Evolutionary conservation across 2,797 vertebrate genomes (phyloP).

Genomic region (Dendrocincla tyrannina): DNA sequence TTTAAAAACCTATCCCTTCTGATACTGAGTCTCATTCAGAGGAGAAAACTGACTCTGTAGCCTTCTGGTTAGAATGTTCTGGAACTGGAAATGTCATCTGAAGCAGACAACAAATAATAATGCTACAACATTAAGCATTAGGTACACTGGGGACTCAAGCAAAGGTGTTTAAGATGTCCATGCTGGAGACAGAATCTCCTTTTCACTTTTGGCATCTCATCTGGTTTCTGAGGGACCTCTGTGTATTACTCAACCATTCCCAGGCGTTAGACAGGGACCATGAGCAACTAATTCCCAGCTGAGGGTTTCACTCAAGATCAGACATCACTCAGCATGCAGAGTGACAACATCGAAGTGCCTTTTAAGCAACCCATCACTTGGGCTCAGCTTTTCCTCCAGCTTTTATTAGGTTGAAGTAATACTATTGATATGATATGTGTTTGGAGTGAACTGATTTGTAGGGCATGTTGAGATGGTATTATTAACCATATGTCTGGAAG

Average conservation of each 20-base stretch:
- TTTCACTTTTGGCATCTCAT: background rate
- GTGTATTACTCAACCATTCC: background rate
- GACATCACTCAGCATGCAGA: background rate
- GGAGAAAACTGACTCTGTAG: background rate
- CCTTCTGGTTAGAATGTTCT: background rate
- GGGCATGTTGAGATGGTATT: background rate
- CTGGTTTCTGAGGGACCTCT: background rate
- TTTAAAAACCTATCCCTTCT: background rate
- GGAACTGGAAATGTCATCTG: background rate
- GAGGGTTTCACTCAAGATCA: background rate
- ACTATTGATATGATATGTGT: background rate
- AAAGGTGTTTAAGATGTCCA: background rate
- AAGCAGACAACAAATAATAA: background rate
- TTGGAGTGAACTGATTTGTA: background rate
- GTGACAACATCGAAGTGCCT: background rate
- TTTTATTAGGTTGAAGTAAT: background rate
- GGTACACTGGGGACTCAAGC: background rate
- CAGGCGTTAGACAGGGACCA: background rate
- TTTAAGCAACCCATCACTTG: accelerated
- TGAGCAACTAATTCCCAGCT: background rate
- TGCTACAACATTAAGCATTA: background rate
- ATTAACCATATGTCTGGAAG: background rate
- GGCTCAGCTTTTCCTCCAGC: background rate
- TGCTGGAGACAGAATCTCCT: background rate
- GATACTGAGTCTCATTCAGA: background rate